These are phyloP conservation scores for Philopotamus ludificatus DNA, from an alignment of 1,140 invertebrate genomes.

Conservation along the genomic window DNA sequence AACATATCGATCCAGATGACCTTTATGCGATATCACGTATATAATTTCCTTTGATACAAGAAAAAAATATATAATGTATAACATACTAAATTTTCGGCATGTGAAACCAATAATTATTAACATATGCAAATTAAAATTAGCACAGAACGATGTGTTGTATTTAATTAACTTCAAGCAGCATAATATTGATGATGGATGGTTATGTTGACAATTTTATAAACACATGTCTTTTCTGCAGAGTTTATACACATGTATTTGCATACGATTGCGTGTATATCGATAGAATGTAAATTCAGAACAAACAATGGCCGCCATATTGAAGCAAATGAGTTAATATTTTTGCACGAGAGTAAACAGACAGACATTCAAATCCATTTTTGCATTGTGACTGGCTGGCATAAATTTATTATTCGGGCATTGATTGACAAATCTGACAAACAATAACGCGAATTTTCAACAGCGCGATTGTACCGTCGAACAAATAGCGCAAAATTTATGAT, in stretches of 20 bases:
- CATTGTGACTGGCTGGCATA: constrained; percentile 17
- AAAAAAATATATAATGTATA: too few species aligned
- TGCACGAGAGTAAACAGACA: constrained; percentile 12
- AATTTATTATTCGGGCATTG: constrained; percentile 24
- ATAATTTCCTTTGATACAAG: too few species aligned
- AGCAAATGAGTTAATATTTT: constrained; percentile 29
- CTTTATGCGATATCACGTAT: too few species aligned
- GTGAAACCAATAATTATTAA: too few species aligned
- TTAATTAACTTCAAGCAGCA: too few species aligned
- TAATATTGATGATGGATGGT: too few species aligned
- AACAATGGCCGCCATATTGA: constrained; percentile 19
- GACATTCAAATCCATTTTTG: constrained; percentile 19
- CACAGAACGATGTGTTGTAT: too few species aligned
- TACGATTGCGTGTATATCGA: not conserved
- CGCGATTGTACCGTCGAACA: not conserved
- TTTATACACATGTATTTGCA: not conserved
- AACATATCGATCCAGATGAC: too few species aligned
- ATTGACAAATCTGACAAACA: constrained; percentile 25
- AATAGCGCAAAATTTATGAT: not conserved
- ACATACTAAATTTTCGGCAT: too few species aligned
- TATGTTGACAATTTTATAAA: too few species aligned
- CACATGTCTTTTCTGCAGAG: too few species aligned
- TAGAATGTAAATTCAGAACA: not conserved
- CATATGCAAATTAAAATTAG: too few species aligned
- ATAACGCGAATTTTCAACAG: not conserved